These are phyloP conservation scores for Trachurus trachurus DNA, from an alignment of 2,797 vertebrate species.

Conservation along the genomic window DNA sequence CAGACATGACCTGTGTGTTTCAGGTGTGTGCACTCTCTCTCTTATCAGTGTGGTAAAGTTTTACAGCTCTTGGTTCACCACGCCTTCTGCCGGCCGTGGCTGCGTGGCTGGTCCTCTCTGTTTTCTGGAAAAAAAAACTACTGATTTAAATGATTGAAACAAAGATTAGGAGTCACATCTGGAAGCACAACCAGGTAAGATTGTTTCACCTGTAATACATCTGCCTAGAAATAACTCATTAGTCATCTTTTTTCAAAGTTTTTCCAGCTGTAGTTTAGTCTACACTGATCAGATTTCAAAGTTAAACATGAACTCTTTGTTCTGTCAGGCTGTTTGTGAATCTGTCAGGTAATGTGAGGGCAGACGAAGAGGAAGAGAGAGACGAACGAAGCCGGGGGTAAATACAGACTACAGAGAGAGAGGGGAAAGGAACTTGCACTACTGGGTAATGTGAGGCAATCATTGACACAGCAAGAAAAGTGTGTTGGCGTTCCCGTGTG, in stretches of 20 bases:
- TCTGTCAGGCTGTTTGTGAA: neutral
- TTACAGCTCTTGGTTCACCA: constrained; percentile 28
- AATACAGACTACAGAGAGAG: neutral
- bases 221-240: neutral
- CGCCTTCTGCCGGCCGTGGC: constrained; percentile 8
- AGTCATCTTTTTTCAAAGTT: neutral
- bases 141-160: neutral
- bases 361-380: too few species aligned
- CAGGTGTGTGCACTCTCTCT: constrained; percentile 7
- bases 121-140: neutral
- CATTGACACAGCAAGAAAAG: constrained; percentile 44
- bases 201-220: constrained; percentile 7
- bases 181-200: constrained; percentile 58
- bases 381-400: neutral
- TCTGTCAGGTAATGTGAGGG: constrained; percentile 4
- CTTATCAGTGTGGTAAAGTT: constrained; percentile 62
- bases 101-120: neutral
- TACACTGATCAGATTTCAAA: constrained; percentile 7
- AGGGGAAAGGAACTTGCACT: neutral
- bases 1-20: neutral
- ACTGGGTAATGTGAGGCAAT: constrained; percentile 22
- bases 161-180: constrained; percentile 29
- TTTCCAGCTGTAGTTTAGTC: neutral
- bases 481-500: constrained; percentile 32
- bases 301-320: constrained; percentile 26